phyloP scores from a whole-genome alignment of 2,113 vertebrate species.

The Aegithalos caudatus region DNA sequence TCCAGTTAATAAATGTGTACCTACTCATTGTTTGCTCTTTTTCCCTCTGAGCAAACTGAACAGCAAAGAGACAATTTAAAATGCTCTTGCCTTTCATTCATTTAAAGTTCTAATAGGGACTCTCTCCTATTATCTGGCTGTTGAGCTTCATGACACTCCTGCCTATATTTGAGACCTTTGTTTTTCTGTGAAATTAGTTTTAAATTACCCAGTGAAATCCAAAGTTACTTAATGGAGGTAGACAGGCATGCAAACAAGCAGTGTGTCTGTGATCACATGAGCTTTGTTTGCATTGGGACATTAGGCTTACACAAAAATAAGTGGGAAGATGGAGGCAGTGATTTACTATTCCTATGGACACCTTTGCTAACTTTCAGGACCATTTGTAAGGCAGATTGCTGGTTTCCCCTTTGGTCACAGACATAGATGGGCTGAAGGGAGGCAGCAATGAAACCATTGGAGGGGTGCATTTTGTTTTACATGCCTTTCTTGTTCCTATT shows the following conservation, averaged over 20 bases:
- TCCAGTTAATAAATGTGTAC: background rate
- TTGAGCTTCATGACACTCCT: background rate
- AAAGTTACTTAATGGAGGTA: background rate
- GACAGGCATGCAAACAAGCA: background rate
- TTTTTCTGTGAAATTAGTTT: background rate
- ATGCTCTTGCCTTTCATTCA: background rate
- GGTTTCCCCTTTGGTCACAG: background rate
- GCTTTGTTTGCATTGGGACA: background rate
- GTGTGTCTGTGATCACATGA: background rate
- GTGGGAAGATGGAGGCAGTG: background rate
- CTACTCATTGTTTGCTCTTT: background rate
- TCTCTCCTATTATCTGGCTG: background rate
- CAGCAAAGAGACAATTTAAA: background rate
- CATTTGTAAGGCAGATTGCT: background rate
- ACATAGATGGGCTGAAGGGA: background rate
- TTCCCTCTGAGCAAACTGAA: background rate
- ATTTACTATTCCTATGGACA: background rate
- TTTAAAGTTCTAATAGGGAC: background rate
- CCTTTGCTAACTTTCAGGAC: background rate
- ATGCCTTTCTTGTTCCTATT: background rate
- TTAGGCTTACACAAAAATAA: background rate
- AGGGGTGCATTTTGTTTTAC: background rate
- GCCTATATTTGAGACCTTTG: background rate
- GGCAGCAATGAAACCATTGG: accelerated
- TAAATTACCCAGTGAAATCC: background rate